Evolutionary conservation across 2,797 vertebrate species (phyloP).

Genomic region (Tenualosa thibaudeaui): DNA sequence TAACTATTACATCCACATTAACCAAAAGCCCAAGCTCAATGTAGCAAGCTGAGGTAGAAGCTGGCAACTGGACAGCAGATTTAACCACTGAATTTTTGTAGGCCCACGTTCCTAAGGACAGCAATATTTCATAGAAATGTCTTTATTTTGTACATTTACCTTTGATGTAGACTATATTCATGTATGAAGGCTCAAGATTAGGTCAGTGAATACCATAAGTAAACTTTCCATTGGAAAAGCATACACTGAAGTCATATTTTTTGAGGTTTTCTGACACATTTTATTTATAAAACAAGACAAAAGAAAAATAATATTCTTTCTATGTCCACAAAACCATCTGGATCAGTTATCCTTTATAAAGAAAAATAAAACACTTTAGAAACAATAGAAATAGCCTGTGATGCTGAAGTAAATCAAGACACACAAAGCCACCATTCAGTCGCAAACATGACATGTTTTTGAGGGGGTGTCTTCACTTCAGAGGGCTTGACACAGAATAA

Average conservation of each 20-base stretch:
- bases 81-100: no score
- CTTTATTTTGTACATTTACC: no score
- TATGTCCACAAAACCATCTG: conserved; percentile 77
- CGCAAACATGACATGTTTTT: not conserved
- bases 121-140: no score
- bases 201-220: not conserved
- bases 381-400: conserved; percentile 1
- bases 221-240: not conserved
- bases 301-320: conserved; percentile 63
- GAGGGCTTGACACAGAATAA: not conserved
- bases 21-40: no score
- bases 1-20: not conserved
- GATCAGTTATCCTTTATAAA: conserved; percentile 51
- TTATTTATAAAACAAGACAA: conserved; percentile 73
- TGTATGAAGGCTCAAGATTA: no score
- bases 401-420: not conserved
- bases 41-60: no score
- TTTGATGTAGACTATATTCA: no score
- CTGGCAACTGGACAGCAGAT: no score
- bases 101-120: no score
- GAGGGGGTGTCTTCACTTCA: not conserved
- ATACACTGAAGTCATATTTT: not conserved
- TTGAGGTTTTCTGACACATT: conserved; percentile 71
- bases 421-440: not conserved
- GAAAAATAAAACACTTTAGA: conserved; percentile 25